Evolutionary conservation across 2,888 invertebrate species (phyloP).

Genomic region (Nomada fucata): DNA sequence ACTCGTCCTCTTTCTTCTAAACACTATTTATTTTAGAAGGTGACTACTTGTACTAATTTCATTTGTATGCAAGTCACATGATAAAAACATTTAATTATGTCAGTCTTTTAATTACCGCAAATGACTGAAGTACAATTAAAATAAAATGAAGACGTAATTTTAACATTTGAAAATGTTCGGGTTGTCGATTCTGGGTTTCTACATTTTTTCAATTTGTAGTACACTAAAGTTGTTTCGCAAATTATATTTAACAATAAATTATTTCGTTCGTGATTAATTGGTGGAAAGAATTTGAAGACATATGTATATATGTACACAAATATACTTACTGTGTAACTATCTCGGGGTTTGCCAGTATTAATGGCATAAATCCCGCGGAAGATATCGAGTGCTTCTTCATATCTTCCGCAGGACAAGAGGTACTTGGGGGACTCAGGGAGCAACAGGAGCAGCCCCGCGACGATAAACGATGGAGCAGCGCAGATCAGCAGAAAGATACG

Average conservation of each 20-base stretch:
- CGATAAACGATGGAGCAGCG: slow-evolving; percentile 94
- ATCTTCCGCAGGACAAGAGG: slow-evolving; percentile 91
- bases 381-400: slow-evolving; percentile 92
- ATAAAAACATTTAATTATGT: neutral
- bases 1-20: too few relatives aligned
- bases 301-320: too few relatives aligned
- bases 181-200: too few relatives aligned
- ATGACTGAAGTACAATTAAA: too few relatives aligned
- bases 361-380: slow-evolving; percentile 92
- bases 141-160: too few relatives aligned
- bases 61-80: neutral
- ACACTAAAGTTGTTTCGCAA: too few relatives aligned
- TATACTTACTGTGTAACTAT: slow-evolving; percentile 89
- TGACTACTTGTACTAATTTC: neutral
- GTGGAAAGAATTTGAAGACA: neutral
- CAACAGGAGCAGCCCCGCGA: slow-evolving; percentile 92
- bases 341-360: slow-evolving; percentile 91
- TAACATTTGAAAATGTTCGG: too few relatives aligned
- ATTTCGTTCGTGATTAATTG: neutral
- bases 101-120: too few relatives aligned
- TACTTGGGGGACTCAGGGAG: slow-evolving; percentile 97
- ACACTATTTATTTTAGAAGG: too few relatives aligned
- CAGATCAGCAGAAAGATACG: slow-evolving; percentile 95
- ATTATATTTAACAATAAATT: neutral
- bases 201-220: too few relatives aligned